Evolutionary conservation across 2,888 invertebrate genomes (phyloP).

Genomic region (Philonicus albiceps): DNA sequence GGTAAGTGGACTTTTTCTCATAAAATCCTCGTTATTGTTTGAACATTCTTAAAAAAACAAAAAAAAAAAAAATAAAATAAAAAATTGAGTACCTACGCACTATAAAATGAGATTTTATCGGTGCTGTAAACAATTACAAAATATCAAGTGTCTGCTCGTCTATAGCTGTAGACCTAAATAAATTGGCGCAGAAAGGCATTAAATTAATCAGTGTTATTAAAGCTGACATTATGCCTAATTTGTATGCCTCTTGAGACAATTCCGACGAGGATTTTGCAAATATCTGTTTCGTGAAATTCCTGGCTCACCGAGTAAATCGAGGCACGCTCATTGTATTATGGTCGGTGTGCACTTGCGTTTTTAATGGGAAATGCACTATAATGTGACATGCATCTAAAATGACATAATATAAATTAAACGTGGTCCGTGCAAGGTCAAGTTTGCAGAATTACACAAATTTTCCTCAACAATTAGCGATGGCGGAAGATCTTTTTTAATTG

Average conservation of each 20-base stretch:
- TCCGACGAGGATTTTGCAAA: conserved; percentile 35
- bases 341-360: conserved; percentile 4
- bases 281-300: neutral
- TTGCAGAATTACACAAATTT: neutral
- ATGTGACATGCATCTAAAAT: conserved; percentile 3
- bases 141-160: neutral
- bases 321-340: neutral
- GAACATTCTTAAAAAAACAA: neutral
- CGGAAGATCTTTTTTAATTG: neutral
- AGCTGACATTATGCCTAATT: conserved; percentile 33
- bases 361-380: conserved; percentile 5
- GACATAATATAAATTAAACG: neutral
- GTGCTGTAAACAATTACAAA: conserved; percentile 22
- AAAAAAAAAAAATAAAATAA: no score
- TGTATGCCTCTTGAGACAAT: conserved; percentile 40
- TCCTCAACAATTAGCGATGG: neutral
- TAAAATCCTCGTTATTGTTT: neutral
- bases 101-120: conserved; percentile 1
- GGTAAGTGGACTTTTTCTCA: conserved; percentile 28
- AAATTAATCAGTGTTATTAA: neutral
- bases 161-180: neutral
- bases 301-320: neutral
- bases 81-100: neutral
- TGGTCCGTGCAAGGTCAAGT: conserved; percentile 43
- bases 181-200: neutral